These are phyloP conservation scores for Trisateles emortualis DNA, from an alignment of 2,888 invertebrate species.

Conservation along the genomic window DNA sequence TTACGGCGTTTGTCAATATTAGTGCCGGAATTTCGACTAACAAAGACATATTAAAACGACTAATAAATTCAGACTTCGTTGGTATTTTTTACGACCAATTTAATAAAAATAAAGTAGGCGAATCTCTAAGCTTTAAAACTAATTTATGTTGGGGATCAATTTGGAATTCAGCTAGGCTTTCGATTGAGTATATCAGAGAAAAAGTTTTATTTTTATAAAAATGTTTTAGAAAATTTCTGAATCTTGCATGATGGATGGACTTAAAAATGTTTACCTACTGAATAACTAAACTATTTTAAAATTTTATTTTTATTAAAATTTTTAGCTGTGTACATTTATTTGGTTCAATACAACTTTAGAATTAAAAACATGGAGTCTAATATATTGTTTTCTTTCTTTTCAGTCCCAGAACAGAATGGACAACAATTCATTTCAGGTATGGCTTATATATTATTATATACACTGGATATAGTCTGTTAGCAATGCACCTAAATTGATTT, in stretches of 20 bases:
- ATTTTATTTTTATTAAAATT: no score
- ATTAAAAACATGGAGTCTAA: slow-evolving; percentile 1
- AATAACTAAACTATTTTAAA: no score
- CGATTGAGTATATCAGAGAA: background rate
- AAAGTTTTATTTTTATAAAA: background rate
- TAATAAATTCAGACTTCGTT: background rate
- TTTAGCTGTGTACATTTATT: no score
- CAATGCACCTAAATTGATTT: background rate
- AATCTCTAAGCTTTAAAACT: background rate
- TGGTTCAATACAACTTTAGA: no score
- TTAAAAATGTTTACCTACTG: no score
- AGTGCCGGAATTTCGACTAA: background rate
- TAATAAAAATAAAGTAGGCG: background rate
- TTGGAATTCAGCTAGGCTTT: background rate
- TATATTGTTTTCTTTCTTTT: slow-evolving; percentile 20
- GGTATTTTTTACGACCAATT: background rate
- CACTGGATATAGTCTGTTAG: background rate
- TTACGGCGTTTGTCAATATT: background rate
- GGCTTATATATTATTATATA: slow-evolving; percentile 10
- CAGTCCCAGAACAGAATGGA: slow-evolving; percentile 43
- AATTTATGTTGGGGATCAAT: background rate
- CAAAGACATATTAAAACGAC: background rate
- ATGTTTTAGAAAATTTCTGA: background rate
- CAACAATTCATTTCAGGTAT: slow-evolving; percentile 43
- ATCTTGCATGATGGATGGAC: no score